Base-by-base conservation (phyloP, 2,797 vertebrate genomes). In the Lithobates pipiens region DNA sequence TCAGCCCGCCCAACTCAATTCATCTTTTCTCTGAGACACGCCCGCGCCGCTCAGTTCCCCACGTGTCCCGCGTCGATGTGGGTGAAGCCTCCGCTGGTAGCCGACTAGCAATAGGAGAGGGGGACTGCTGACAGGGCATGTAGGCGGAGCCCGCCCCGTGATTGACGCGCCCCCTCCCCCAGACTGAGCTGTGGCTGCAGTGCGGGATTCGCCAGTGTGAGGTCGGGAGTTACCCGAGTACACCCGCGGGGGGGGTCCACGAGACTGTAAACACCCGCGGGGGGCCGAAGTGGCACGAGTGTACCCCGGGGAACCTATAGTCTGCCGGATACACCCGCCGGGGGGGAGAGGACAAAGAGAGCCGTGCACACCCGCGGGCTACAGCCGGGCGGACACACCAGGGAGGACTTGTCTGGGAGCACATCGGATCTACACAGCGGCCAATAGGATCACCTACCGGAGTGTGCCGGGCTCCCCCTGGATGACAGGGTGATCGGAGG, bases 161-260 rank as follows among this genome's bases (percentile, higher is more conserved):
- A 86, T 77, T 86, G 85, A 82, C 85, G 76, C 74, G 70, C 54
- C 85, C 85, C 85, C 70, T 67, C 80, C 85, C 69, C 80, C 69
- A 65, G 68, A 18, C 76, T 57, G 80, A 79, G 80, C 85, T 83
- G 80, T 70, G 85, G 85, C 85, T 86, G 85, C 85, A 86, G 85
- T 86, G 85, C 85, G 80, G 85, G 80, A 82, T 82, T 76, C 80
- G 75, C 75, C 85, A 86, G 85, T 86, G 80, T 83, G 85, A 83
- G 85, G 50, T 83, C 69, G 57, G 76, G 80, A 86, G 85, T 83
- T 78, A 86, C 75, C 85, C 74, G 85, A 82, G 42, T 74, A 72
- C 27, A 74, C 75, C 70, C 80, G 69, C 68, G 69, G 85, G 75
- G 71, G 85, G 75, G 65, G 74, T 63, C 75, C 46, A 57, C 23